Evolutionary conservation across 2,888 invertebrate genomes (phyloP).

Genomic region (Clistopyga incitator): DNA sequence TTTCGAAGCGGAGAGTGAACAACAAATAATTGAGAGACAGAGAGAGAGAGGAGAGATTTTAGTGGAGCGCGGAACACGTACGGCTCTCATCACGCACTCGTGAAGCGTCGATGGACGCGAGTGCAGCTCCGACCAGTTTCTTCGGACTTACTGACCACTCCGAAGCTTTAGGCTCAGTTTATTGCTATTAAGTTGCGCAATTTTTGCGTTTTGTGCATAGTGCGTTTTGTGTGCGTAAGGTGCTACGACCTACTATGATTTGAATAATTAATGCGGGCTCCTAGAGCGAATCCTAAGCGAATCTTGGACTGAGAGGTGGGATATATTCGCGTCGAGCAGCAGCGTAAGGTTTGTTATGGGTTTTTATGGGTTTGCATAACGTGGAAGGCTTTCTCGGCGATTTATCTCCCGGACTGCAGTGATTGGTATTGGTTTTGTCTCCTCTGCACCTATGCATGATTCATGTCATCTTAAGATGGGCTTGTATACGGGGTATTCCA

Average conservation of each 20-base stretch:
- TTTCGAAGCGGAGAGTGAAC: not conserved
- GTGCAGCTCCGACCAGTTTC: conserved; percentile 3
- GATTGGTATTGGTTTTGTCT: too few relatives aligned
- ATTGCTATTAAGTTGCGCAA: not conserved
- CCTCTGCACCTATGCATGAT: too few relatives aligned
- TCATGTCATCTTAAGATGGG: too few relatives aligned
- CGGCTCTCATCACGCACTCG: conserved; percentile 41
- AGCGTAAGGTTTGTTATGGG: conserved; percentile 7
- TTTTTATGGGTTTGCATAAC: not conserved
- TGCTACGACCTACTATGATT: conserved; percentile 4
- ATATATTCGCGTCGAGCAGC: conserved; percentile 1
- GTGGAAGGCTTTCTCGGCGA: too few relatives aligned
- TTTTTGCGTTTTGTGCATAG: not conserved
- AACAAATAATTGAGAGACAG: not conserved
- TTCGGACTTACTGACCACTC: conserved; percentile 3
- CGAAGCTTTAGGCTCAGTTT: too few relatives aligned
- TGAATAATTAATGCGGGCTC: conserved; percentile 24
- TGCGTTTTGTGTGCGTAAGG: not conserved
- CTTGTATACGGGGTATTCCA: too few relatives aligned
- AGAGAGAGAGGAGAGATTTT: not conserved
- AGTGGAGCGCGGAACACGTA: conserved; percentile 37
- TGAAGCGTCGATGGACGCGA: conserved; percentile 47
- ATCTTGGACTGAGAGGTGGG: not conserved
- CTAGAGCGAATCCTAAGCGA: not conserved
- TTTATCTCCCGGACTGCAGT: too few relatives aligned